phyloP scores from a whole-genome alignment of 2,113 vertebrate genomes.

The Lamprologus tigripictilis region DNA sequence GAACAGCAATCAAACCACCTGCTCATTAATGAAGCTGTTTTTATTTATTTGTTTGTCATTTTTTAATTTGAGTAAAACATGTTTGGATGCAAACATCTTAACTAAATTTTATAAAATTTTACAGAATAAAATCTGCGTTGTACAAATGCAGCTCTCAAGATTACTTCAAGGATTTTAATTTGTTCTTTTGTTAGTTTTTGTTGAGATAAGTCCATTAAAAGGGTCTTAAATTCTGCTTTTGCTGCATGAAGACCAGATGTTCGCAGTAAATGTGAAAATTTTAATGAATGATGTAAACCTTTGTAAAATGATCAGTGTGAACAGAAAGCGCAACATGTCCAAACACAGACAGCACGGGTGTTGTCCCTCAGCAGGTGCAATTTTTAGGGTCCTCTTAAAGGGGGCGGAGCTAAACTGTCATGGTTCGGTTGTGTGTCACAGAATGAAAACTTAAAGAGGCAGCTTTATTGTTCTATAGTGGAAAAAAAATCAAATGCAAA shows the following conservation, averaged over 20 bases:
- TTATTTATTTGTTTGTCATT: not conserved
- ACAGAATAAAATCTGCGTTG: not conserved
- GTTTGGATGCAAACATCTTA: not conserved
- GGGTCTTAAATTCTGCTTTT: not conserved
- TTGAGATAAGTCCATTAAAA: not conserved
- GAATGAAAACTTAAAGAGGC: not conserved
- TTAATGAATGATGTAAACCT: not conserved
- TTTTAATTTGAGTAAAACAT: not conserved
- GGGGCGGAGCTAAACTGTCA: not conserved
- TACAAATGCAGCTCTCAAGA: not conserved
- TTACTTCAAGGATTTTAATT: not conserved
- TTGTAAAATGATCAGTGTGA: not conserved
- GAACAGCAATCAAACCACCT: not conserved
- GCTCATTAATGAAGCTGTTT: not conserved
- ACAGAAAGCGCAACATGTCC: rapidly evolving
- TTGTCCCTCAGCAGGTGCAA: not conserved
- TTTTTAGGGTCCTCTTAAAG: not conserved
- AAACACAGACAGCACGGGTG: rapidly evolving
- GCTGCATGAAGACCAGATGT: not conserved
- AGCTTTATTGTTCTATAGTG: not conserved
- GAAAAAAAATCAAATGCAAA: rapidly evolving
- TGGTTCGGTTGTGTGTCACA: rapidly evolving
- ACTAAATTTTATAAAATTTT: rapidly evolving
- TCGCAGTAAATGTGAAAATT: rapidly evolving
- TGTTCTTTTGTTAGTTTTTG: not conserved